A percentile compares a stretch with the other conserved stretches of the same genome.
Conservation (phyloP, 1,140 invertebrate species). For the Teleogryllus occipitalis region DNA sequence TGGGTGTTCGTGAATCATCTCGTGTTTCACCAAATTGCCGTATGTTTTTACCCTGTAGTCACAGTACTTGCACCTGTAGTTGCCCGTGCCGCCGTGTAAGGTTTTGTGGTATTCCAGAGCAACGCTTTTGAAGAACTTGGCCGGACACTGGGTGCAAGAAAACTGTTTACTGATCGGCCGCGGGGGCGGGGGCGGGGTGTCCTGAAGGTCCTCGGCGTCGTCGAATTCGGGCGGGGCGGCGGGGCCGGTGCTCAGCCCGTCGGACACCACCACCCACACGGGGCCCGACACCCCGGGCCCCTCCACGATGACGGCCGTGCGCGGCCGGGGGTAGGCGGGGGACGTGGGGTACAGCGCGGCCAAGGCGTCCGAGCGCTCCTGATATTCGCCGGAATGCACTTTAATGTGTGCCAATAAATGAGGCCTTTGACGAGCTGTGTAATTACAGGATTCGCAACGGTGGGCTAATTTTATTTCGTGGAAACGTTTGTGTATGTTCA, state of each 20-base stretch:
- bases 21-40: conserved; percentile 67
- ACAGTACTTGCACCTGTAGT: conserved; percentile 71
- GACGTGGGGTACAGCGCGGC: conserved; percentile 55
- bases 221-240: background rate
- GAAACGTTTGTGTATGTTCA: conserved; percentile 57
- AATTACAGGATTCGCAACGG: conserved; percentile 70
- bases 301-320: conserved; percentile 34
- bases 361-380: conserved; percentile 57
- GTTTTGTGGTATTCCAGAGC: conserved; percentile 64
- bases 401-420: conserved; percentile 63
- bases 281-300: conserved; percentile 11
- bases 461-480: conserved; percentile 53
- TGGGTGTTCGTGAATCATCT: conserved; percentile 44
- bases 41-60: conserved; percentile 72
- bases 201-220: background rate
- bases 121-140: conserved; percentile 57
- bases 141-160: conserved; percentile 56
- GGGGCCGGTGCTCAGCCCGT: background rate
- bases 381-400: conserved; percentile 74
- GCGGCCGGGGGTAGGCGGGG: conserved; percentile 50
- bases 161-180: conserved; percentile 33
- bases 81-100: conserved; percentile 56
- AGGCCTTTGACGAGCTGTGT: conserved; percentile 57
- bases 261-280: conserved; percentile 19
- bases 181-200: conserved; percentile 19